Conservation (phyloP, 92 coral and sea anemone genomes). For the Virgularia gustaviana region DNA sequence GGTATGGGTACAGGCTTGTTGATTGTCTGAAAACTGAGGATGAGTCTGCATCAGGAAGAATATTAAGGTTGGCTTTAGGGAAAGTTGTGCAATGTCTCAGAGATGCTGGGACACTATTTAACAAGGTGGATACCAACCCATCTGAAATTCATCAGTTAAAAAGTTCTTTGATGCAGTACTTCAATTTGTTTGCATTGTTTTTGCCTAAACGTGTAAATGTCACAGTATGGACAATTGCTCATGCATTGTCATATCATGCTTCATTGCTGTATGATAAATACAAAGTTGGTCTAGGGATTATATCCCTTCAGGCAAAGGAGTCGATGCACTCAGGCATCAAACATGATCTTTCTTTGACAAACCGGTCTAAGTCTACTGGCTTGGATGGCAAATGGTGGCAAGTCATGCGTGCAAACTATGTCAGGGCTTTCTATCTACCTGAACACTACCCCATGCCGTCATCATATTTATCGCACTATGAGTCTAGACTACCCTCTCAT, state of each 20-base stretch:
- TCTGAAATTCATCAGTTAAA: slow-evolving; percentile 26
- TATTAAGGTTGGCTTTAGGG: too few species aligned
- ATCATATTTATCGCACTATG: slow-evolving; percentile 37
- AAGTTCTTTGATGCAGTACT: slow-evolving; percentile 29
- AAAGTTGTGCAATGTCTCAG: too few species aligned
- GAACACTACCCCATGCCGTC: too few species aligned
- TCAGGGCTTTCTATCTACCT: too few species aligned
- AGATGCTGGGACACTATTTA: too few species aligned
- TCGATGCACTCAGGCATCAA: slow-evolving; percentile 54
- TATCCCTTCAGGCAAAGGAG: slow-evolving; percentile 56
- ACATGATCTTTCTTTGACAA: slow-evolving; percentile 36
- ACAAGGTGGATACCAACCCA: too few species aligned
- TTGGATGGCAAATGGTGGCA: slow-evolving; percentile 52
- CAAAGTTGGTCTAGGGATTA: slow-evolving; percentile 52
- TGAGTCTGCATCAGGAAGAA: slow-evolving; percentile 46
- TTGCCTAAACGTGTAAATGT: slow-evolving; percentile 34
- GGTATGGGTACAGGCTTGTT: slow-evolving; percentile 48
- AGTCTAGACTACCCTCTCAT: slow-evolving; percentile 49
- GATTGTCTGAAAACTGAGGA: slow-evolving; percentile 37
- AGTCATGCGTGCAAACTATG: slow-evolving; percentile 54
- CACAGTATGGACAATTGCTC: slow-evolving; percentile 59
- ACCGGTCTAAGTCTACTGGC: slow-evolving; percentile 45
- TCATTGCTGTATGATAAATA: slow-evolving; percentile 39
- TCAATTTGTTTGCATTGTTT: slow-evolving; percentile 42
- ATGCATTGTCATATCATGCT: slow-evolving; percentile 61